Evolutionary conservation across 2,113 vertebrate species (phyloP), one percentile per base, ranked within the genome.

Genomic region (Dasyurus viverrinus): DNA sequence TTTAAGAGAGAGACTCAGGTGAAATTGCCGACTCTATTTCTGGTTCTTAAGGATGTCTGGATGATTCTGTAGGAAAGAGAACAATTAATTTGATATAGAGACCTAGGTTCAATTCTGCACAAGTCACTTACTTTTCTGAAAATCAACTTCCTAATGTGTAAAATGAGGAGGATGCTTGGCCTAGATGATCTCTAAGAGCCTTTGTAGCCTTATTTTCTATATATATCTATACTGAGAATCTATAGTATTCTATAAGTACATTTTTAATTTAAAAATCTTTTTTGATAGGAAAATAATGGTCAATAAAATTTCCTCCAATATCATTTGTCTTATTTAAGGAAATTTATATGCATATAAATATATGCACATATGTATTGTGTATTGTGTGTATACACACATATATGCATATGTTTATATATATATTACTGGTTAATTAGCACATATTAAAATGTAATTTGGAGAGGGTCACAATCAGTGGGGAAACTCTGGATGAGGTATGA

Each of bases 21-120:
- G 50, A 96, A 54, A 93, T 22, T 91, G 9, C 57, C 89, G 6
- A 10, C 11, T 95, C 91, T 89, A 47, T 53, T 60, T 92, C 47
- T 11, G 0, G 2, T 89, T 46, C 23, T 92, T 84, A 42, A 42
- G 68, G 22, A 84, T 8, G 0, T 84, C 19, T 84, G 68, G 16
- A 19, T 84, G 36, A 42, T 42, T 84, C 19, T 84, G n/a, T 84
- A 8, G 16, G 16, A 42, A 42, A 84, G 16, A 84, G n/a, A 42
- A 19, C 3, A n/a, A 76, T 76, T 19, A 84, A 23, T 42, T 42
- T 76, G 60, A 6, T 12, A n/a, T n/a, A 19, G 30, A n/a, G 14
- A 68, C 30, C 11, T 68, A n/a, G 30, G 11, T 68, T 60, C 30
- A 68, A 84, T n/a, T 42, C 42, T 7, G 68, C 19, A 23, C 68